Evolutionary conservation across 2,113 vertebrate species (phyloP).

Genomic region (Apaloderma vittatum): DNA sequence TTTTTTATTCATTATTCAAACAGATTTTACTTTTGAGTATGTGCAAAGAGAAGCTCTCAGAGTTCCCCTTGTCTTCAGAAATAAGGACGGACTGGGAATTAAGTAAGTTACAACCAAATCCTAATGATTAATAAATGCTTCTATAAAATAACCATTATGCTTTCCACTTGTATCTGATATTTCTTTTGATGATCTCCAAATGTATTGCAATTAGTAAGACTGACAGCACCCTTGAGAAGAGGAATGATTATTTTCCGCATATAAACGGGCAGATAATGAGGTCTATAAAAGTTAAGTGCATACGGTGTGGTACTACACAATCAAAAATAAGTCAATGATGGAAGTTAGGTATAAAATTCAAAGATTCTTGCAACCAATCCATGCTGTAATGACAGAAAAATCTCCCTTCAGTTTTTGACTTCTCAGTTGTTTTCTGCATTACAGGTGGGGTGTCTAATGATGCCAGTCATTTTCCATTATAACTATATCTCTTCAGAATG

Average conservation of each 20-base stretch:
- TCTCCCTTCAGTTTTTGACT: neutral
- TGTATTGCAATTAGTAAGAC: neutral
- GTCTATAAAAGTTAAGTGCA: constrained; percentile 21
- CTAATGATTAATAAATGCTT: constrained; percentile 43
- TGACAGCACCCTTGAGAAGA: constrained; percentile 8
- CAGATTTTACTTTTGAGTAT: constrained; percentile 98
- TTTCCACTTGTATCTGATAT: neutral
- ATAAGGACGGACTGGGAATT: constrained; percentile 94
- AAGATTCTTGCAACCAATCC: neutral
- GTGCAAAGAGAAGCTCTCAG: constrained; percentile 94
- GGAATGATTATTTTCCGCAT: neutral
- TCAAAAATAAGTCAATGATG: neutral
- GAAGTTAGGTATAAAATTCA: neutral
- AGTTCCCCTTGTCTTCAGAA: constrained; percentile 92
- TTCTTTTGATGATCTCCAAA: constrained; percentile 50
- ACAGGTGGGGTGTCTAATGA: constrained; percentile 1
- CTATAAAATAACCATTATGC: constrained; percentile 38
- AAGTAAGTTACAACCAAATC: constrained; percentile 84
- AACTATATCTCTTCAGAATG: neutral
- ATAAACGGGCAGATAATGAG: constrained; percentile 50
- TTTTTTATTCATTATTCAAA: constrained; percentile 63
- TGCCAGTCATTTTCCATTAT: neutral
- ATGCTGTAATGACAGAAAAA: neutral
- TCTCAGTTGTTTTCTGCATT: neutral
- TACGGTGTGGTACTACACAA: neutral